Evolutionary conservation across 2,797 vertebrate species (phyloP).

Genomic region (Danio jaintianensis): DNA sequence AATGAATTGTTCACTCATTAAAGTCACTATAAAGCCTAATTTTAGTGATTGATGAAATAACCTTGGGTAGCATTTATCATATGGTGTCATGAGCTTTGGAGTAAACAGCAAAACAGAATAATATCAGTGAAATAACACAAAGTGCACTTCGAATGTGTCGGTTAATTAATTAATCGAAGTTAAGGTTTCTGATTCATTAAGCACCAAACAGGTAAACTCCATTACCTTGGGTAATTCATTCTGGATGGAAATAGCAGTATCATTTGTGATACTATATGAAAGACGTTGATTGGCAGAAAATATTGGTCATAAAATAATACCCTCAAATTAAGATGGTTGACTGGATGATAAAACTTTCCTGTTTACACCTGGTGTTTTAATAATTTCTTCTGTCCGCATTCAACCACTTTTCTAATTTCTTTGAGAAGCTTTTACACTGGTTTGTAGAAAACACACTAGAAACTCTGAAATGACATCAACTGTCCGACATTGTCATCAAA

Average conservation of each 20-base stretch:
- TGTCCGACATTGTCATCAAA: no score
- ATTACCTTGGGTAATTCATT: neutral
- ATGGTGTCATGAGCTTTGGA: neutral
- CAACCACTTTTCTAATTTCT: no score
- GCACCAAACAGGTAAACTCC: neutral
- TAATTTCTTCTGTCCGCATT: no score
- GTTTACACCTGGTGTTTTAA: no score
- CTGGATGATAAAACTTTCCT: no score
- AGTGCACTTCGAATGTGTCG: neutral
- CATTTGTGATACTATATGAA: neutral
- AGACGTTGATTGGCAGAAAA: neutral
- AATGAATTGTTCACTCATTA: slow-evolving; percentile 20
- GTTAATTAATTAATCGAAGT: neutral
- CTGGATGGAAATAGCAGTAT: neutral
- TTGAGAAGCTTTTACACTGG: no score
- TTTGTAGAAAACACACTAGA: no score
- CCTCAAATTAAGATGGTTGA: no score
- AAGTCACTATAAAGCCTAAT: slow-evolving; percentile 12
- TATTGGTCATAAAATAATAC: neutral
- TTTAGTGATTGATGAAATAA: slow-evolving; percentile 12
- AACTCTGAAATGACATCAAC: no score
- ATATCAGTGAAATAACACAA: neutral
- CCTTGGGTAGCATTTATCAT: neutral
- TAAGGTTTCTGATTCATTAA: neutral
- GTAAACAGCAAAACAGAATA: neutral